A percentile compares a stretch with the other conserved stretches of the same genome.
Conservation (phyloP, 2,888 invertebrate species). For the Tinea semifulvella region DNA sequence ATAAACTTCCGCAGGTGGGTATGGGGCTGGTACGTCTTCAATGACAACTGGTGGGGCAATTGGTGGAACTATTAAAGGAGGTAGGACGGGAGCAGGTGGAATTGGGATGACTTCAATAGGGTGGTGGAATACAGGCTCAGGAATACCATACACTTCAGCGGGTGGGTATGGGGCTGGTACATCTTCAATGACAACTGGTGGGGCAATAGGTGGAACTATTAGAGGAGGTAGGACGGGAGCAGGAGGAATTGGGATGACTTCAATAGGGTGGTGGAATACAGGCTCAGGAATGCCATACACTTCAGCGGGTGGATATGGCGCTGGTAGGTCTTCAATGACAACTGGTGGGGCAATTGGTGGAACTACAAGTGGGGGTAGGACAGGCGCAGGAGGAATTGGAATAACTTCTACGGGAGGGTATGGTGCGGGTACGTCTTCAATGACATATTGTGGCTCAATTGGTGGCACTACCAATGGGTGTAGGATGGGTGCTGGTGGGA, state of each 20-base stretch:
- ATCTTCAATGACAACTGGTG: constrained; percentile 1
- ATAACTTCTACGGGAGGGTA: not conserved
- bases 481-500: not conserved
- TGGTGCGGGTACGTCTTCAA: constrained; percentile 4
- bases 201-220: not conserved
- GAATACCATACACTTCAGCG: not conserved
- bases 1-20: not conserved
- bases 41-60: not conserved
- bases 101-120: constrained; percentile 1
- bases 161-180: not conserved
- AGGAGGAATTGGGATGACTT: constrained; percentile 1
- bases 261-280: not conserved
- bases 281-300: not conserved
- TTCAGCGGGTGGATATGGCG: not conserved
- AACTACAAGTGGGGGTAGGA: not conserved
- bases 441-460: not conserved
- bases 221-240: constrained; percentile 1
- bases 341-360: not conserved
- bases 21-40: constrained; percentile 4
- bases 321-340: not conserved
- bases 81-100: not conserved
- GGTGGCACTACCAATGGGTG: not conserved
- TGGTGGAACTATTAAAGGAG: not conserved
- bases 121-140: not conserved
- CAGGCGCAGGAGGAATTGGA: not conserved